A percentile compares a stretch with the other conserved stretches of the same genome.
These are phyloP conservation scores for Danionella cerebrum DNA, from an alignment of 2,113 vertebrate genomes.

Conservation along the genomic window DNA sequence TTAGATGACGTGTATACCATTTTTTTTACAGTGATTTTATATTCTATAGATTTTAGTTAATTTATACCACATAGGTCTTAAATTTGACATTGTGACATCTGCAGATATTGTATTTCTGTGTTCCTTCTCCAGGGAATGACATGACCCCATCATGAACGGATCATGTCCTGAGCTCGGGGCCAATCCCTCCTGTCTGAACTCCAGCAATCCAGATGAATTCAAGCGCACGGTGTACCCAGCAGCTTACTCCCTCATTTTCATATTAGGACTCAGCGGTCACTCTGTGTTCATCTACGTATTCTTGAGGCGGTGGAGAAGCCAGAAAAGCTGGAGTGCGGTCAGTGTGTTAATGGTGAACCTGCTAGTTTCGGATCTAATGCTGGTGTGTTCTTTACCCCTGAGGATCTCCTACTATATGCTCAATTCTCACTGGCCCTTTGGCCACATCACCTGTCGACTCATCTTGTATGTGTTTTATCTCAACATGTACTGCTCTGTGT, in stretches of 20 bases:
- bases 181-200: neutral
- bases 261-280: slow-evolving; percentile 58
- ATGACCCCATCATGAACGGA: slow-evolving; percentile 3
- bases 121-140: neutral
- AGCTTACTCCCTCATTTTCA: slow-evolving; percentile 55
- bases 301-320: slow-evolving; percentile 48
- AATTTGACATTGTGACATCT: no score
- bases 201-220: slow-evolving; percentile 44
- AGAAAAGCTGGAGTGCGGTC: slow-evolving; percentile 37
- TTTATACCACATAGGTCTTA: no score
- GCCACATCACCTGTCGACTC: slow-evolving; percentile 53
- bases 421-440: slow-evolving; percentile 55
- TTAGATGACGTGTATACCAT: no score
- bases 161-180: neutral
- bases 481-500: slow-evolving; percentile 75
- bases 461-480: slow-evolving; percentile 63
- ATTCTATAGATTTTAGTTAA: no score
- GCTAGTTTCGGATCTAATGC: slow-evolving; percentile 65
- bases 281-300: slow-evolving; percentile 64
- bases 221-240: slow-evolving; percentile 59
- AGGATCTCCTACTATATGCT: slow-evolving; percentile 56
- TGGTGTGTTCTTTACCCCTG: slow-evolving; percentile 63
- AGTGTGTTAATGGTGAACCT: slow-evolving; percentile 71
- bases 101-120: no score
- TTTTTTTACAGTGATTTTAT: no score